Evolutionary conservation across 2,888 invertebrate species (phyloP), one percentile per base, ranked within the genome.

Genomic region (Flexamia atlantica): DNA sequence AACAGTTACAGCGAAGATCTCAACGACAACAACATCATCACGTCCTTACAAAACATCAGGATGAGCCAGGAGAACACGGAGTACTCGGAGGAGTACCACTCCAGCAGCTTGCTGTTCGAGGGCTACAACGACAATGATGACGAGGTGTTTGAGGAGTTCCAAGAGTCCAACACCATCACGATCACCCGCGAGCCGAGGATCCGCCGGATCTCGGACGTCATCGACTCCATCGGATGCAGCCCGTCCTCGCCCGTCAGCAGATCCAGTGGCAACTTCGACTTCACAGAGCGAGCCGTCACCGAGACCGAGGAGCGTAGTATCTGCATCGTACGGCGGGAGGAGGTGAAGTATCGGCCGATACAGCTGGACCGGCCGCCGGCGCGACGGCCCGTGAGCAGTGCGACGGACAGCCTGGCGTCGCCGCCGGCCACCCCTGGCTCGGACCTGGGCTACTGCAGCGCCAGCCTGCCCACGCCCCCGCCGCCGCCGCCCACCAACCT

Each of bases 121-220:
- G 79, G 81, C 5, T 83, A 76, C 40, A 85, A 82, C 50, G 85
- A 85, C 17, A 84, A 83, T 40, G 85, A 86, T 76, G 86, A 85
- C 30, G 85, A 87, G 86, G 87, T 88, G 20, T 88, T 88, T 74
- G 80, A 87, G 42, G 87, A 86, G 42, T 76, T 84, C 50, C 84
- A 86, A 28, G 87, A 86, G 23, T 74, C 82, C 40, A 64, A 79
- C 53, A 81, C 82, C 53, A 81, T 85, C 64, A 82, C 83, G 23
- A 64, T 76, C 36, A 57, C 74, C 17, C 83, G 82, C n/a, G 85
- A 84, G 81, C 79, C 86, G 0, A 83, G 87, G 32, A 64, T 85
- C 30, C 85, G 88, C 12, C 81, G 88, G 53, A 86, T 86, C 46
- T 88, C 88, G 20, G 88, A 88, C 81, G 87, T 87, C 20, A 88